Evolutionary conservation across 2,888 invertebrate genomes (phyloP), one percentile per base, ranked within the genome.

Genomic region (Sinopyrophorus schimmeli): DNA sequence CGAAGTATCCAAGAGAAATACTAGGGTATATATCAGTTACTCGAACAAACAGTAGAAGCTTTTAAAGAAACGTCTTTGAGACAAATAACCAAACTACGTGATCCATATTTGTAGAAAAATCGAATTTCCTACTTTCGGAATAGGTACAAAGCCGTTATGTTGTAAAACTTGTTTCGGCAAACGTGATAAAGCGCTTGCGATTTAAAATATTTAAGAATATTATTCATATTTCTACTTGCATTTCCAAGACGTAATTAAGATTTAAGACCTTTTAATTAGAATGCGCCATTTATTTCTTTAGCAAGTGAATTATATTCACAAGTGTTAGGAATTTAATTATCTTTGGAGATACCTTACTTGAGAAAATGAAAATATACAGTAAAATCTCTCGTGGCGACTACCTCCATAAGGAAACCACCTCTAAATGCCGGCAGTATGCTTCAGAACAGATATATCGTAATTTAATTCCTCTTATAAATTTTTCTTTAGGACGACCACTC

Each of bases 41-140:
- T 26, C 40, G 47, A 24, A 34, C 28, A 47, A 47, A 39, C 34
- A 39, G 32, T 15, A 11, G 11, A 28, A 26, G 20, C 34, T 47
- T 47, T 47, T 47, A 47, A 23, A 34, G 40, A 47, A 47, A 47
- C 27, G 47, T 40, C 32, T 21, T 38, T 23, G 38, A 24, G 43
- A 38, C 48, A 48, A 48, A 48, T 48, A 48, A 48, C 42, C 35
- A 42, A 42, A 48, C 9, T 42, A 48, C 48, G 48, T 48, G 48
- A 42, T 42, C 31, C 24, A 48, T 27, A 37, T 37, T 42, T 15
- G 18, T 7, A 15, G 27, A 37, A 42, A 48, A 42, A 43, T 47
- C 32, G 40, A 47, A 40, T 40, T 39, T 40, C 26, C 40, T 34
- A 28, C 9, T 32, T 39, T 32, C 21, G 10, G 11, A 14, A 16